Conservation (phyloP, 2,113 vertebrate genomes). For the Myodes glareolus region DNA sequence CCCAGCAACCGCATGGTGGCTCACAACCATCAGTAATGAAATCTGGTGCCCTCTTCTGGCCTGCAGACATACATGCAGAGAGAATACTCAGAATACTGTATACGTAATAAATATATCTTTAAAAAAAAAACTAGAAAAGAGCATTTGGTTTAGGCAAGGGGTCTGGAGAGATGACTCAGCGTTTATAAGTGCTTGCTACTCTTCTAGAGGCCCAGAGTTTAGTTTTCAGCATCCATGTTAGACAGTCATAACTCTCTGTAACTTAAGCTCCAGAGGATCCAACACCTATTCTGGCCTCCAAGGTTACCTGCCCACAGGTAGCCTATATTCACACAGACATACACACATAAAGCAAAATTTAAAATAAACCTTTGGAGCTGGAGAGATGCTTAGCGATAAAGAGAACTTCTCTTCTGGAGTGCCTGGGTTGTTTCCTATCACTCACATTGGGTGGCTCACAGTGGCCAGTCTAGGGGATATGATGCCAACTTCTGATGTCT, state of each 20-base stretch:
- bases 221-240: neutral
- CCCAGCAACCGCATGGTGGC: too few relatives aligned
- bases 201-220: neutral
- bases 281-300: neutral
- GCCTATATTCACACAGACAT: neutral
- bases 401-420: neutral
- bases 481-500: neutral
- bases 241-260: neutral
- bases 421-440: neutral
- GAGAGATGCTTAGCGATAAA: neutral
- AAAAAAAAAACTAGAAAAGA: neutral
- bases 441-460: neutral
- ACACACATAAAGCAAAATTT: neutral
- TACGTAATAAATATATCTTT: too few relatives aligned
- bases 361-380: neutral
- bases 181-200: neutral
- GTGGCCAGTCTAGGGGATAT: neutral
- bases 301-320: neutral
- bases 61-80: too few relatives aligned
- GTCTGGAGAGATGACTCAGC: neutral
- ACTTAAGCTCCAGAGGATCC: neutral
- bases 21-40: too few relatives aligned
- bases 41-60: too few relatives aligned
- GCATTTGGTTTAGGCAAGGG: neutral
- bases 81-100: too few relatives aligned